A percentile compares a stretch with the other conserved stretches of the same genome.
These are phyloP conservation scores for Anas bahamensis DNA, from an alignment of 2,797 vertebrate genomes.

Conservation along the genomic window DNA sequence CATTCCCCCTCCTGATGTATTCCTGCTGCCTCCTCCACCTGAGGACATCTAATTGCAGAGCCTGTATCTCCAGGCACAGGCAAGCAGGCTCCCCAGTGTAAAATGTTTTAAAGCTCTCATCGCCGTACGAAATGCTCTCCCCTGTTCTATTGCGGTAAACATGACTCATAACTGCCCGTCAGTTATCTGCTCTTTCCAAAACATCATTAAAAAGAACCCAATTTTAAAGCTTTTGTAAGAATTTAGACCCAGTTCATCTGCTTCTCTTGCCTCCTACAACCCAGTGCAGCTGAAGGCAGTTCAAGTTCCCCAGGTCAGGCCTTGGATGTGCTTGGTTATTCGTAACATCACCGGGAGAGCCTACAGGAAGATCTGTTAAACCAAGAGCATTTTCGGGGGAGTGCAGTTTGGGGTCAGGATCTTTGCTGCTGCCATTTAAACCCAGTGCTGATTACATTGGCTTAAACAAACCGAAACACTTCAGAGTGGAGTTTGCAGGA, in stretches of 20 bases:
- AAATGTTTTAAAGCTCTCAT: not conserved
- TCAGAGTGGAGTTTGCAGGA: not conserved
- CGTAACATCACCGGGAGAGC: not conserved
- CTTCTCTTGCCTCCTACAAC: not conserved
- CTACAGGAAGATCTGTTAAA: not conserved
- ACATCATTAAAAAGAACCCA: not conserved
- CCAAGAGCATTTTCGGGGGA: not conserved
- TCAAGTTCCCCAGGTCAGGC: not conserved
- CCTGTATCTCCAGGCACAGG: constrained; percentile 39
- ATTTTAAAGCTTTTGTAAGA: constrained; percentile 45
- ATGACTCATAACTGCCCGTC: constrained; percentile 46
- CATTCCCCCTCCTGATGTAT: not conserved
- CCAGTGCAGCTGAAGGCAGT: not conserved
- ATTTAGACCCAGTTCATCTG: not conserved
- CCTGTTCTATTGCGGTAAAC: not conserved
- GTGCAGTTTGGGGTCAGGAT: not conserved
- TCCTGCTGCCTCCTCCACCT: not conserved
- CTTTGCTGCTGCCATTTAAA: not conserved
- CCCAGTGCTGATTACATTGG: not conserved
- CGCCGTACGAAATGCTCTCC: not conserved
- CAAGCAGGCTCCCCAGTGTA: not conserved
- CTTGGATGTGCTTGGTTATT: not conserved
- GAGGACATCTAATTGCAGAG: not conserved
- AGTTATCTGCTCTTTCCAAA: constrained; percentile 51
- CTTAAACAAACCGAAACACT: not conserved